Conservation (phyloP, 2,113 vertebrate species). For the Climacteris rufus region DNA sequence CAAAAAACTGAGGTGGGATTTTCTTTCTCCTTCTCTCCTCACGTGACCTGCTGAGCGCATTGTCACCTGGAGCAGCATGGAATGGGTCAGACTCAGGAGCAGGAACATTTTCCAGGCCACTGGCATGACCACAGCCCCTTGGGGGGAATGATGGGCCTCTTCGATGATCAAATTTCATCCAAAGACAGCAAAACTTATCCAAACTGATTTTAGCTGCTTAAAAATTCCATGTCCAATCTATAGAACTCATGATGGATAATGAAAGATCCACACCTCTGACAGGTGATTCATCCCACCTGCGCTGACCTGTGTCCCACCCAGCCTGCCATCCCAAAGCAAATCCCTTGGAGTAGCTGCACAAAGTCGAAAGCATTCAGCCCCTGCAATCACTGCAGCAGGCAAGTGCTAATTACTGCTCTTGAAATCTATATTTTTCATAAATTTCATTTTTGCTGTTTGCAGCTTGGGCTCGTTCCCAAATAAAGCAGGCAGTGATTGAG, state of each 20-base stretch:
- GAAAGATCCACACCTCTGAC: background rate
- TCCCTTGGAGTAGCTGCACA: background rate
- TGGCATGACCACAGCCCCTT: fast-evolving
- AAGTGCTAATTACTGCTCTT: background rate
- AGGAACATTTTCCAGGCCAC: background rate
- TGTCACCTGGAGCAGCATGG: background rate
- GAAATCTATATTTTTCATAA: constrained; percentile 41
- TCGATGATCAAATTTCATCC: background rate
- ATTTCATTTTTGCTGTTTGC: constrained; percentile 47
- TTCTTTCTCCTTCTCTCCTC: background rate
- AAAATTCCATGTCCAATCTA: background rate
- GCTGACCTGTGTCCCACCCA: background rate
- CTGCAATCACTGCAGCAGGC: background rate
- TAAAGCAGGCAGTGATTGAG: constrained; percentile 41
- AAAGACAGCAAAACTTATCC: background rate
- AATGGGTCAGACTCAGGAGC: background rate
- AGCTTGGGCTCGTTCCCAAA: constrained; percentile 11
- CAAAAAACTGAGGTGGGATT: background rate
- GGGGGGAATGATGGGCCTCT: fast-evolving
- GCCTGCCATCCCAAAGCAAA: background rate
- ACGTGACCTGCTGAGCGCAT: background rate
- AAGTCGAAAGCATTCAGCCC: background rate
- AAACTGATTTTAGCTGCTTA: background rate
- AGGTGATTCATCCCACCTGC: background rate
- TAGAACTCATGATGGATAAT: fast-evolving